Evolutionary conservation across 2,888 invertebrate species (phyloP), one percentile per base, ranked within the genome.

Genomic region (Pristionchus exspectatus): DNA sequence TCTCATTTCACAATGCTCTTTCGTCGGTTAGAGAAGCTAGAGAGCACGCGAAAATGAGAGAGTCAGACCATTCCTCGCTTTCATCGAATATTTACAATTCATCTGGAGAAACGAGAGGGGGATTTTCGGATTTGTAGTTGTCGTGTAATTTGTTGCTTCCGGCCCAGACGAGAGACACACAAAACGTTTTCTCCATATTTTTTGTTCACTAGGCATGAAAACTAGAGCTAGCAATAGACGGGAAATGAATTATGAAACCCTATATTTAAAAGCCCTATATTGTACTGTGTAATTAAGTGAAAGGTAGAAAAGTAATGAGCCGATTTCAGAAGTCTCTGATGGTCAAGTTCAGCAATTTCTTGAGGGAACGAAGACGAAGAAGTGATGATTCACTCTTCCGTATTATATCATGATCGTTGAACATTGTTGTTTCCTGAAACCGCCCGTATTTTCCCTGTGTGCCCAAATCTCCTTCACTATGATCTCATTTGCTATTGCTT

Each of bases 291-390:
- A 50, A 50, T 7, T 7, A 9, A 50, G 44, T n/a, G n/a, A 38
- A 38, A 38, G 38, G 38, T 3, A 5, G 38, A 38, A 50, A 18
- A 63, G 63, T 69, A 2, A 69, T 16, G n/a, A 69, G 69, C n/a
- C 14, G 2, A 33, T 81, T 81, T 33, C 50, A 81, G 81, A 81
- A 50, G 81, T 81, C 27, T 81, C 81, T 14, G 81, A 81, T n/a
- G n/a, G 50, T 10, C n/a, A 54, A n/a, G 81, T 81, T 7, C 44
- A 81, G 18, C n/a, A 81, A 27, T 81, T 81, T 16, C n/a, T 81
- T 44, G 14, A 44, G n/a, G 81, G 50, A 10, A 16, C 50, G n/a
- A 81, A 81, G 27, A n/a, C 14, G 4, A n/a, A 81, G 54, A 50
- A 50, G 50, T 7, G 9, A 38, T 74, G 21, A 74, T 16, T 18